Conservation (phyloP, 1,140 invertebrate species). For the Drosophila pandora region DNA sequence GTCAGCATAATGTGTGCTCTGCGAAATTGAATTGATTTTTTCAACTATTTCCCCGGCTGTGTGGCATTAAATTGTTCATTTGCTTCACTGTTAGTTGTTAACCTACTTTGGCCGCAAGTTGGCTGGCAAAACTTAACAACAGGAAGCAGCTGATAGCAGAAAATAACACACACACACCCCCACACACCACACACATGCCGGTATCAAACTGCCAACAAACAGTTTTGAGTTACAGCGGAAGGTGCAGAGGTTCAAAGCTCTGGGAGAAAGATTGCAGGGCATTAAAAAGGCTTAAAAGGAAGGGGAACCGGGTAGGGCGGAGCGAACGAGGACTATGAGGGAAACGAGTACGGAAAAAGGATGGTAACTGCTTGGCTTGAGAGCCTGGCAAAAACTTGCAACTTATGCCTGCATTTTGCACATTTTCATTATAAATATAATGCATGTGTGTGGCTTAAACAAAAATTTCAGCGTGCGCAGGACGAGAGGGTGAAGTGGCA, state of each 20-base stretch:
- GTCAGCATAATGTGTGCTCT: conserved; percentile 50
- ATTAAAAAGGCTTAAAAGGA: conserved; percentile 4
- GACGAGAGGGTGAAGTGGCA: not conserved
- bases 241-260: conserved; percentile 66
- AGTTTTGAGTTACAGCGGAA: conserved; percentile 74
- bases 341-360: not conserved
- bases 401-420: conserved; percentile 70
- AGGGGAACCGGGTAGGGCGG: not conserved
- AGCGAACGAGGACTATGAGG: not conserved
- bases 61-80: conserved; percentile 56
- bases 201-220: conserved; percentile 67
- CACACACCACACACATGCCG: conserved; percentile 7
- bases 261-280: conserved; percentile 6
- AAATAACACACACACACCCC: conserved; percentile 27
- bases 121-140: conserved; percentile 67
- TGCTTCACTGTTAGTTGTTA: conserved; percentile 40
- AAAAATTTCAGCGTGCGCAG: not conserved
- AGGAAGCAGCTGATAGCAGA: conserved; percentile 74
- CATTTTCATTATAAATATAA: conserved; percentile 68
- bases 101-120: conserved; percentile 42
- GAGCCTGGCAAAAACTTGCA: conserved; percentile 57
- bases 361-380: not conserved
- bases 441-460: conserved; percentile 38
- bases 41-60: conserved; percentile 39
- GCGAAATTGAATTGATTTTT: conserved; percentile 63